phyloP scores from a whole-genome alignment of 2,113 vertebrate species.

The Daboia siamensis region DNA sequence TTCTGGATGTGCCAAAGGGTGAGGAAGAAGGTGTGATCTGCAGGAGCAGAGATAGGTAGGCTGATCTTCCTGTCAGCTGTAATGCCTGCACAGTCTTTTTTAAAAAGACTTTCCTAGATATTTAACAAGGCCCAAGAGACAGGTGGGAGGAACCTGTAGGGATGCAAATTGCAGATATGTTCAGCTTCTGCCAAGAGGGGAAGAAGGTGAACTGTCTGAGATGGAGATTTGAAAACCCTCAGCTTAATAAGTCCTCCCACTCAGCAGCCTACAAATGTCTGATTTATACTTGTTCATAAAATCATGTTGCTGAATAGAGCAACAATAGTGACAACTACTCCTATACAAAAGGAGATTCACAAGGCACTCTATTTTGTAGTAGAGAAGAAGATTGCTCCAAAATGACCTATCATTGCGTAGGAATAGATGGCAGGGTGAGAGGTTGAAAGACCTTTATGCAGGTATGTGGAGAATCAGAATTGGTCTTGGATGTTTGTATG shows the following conservation, averaged over 20 bases:
- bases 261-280: conserved; percentile 22
- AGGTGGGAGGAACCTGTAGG: background rate
- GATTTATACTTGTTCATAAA: conserved; percentile 26
- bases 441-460: background rate
- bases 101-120: background rate
- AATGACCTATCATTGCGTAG: background rate
- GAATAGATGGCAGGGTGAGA: background rate
- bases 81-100: background rate
- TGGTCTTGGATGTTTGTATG: background rate
- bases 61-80: background rate
- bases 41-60: background rate
- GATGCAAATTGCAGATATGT: conserved; percentile 5
- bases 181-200: conserved; percentile 2
- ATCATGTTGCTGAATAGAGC: conserved; percentile 9
- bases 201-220: conserved; percentile 38
- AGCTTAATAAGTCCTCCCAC: conserved; percentile 34
- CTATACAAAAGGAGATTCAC: background rate
- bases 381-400: background rate
- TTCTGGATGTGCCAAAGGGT: conserved; percentile 8
- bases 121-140: background rate
- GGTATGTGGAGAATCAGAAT: background rate
- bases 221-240: conserved; percentile 31
- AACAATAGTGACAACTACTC: background rate
- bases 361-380: background rate
- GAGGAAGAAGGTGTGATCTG: background rate